These are phyloP conservation scores for Paramormyrops kingsleyae DNA, from an alignment of 2,113 vertebrate species.

Conservation along the genomic window DNA sequence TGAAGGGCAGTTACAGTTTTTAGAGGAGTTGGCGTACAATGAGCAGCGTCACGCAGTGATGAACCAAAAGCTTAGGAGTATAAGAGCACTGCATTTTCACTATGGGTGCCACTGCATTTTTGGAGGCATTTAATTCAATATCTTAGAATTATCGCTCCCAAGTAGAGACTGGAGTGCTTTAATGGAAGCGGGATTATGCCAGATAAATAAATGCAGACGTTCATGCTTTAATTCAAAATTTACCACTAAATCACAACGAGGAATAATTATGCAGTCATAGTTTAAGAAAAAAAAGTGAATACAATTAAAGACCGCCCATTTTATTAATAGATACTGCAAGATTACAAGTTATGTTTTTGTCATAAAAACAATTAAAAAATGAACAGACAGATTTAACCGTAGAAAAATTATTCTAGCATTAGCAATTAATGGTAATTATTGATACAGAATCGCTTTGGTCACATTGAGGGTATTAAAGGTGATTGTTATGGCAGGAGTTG, in stretches of 20 bases:
- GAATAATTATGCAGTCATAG: neutral
- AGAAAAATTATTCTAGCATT: neutral
- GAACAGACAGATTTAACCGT: conserved; percentile 10
- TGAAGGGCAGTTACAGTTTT: neutral
- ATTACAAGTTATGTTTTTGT: conserved; percentile 11
- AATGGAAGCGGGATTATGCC: neutral
- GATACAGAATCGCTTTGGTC: neutral
- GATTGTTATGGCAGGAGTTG: conserved; percentile 19
- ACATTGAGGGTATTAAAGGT: conserved; percentile 17
- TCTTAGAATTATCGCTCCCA: neutral
- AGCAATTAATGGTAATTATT: neutral
- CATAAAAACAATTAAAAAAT: neutral
- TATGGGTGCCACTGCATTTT: neutral
- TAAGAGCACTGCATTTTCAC: neutral
- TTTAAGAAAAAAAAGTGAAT: neutral
- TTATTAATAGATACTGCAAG: neutral
- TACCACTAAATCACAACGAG: neutral
- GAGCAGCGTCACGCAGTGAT: neutral
- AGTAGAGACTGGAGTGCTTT: conserved; percentile 6
- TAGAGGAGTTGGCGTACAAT: neutral
- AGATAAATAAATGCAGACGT: conserved; percentile 14
- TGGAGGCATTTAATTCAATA: neutral
- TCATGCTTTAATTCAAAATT: conserved; percentile 6
- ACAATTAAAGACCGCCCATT: neutral
- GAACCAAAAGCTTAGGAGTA: neutral